These are phyloP conservation scores for Pica pica DNA, from an alignment of 2,113 vertebrate genomes.

Conservation along the genomic window DNA sequence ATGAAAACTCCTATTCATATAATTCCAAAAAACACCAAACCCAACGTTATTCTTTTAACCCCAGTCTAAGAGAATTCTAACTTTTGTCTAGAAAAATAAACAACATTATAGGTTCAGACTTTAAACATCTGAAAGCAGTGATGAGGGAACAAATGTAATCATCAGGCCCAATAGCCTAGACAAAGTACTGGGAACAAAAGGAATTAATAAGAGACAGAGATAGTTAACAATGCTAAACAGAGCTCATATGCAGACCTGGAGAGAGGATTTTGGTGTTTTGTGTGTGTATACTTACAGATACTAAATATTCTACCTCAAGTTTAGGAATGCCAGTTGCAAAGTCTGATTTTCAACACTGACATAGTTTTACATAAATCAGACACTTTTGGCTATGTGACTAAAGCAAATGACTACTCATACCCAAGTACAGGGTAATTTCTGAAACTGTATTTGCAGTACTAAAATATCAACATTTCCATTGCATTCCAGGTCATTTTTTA, in stretches of 20 bases:
- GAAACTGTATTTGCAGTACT: neutral
- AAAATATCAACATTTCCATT: neutral
- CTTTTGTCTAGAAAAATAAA: neutral
- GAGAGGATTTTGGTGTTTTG: neutral
- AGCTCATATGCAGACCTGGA: neutral
- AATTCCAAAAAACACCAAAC: neutral
- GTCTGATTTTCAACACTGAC: neutral
- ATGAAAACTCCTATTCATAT: neutral
- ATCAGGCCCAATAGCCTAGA: neutral
- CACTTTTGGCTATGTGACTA: neutral
- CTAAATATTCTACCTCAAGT: neutral
- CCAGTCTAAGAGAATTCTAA: neutral
- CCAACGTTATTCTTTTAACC: neutral
- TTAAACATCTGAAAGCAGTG: neutral
- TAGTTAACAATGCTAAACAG: neutral
- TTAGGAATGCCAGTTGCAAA: neutral
- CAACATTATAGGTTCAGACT: neutral
- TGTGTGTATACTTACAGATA: neutral
- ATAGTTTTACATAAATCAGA: neutral
- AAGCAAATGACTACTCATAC: neutral
- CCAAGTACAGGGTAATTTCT: neutral
- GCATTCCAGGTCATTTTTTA: neutral
- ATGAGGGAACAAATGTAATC: neutral
- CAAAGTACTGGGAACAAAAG: neutral
- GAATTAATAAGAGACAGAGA: neutral